Evolutionary conservation across 2,888 invertebrate genomes (phyloP), one percentile per base, ranked within the genome.

Genomic region (Diadromus collaris): DNA sequence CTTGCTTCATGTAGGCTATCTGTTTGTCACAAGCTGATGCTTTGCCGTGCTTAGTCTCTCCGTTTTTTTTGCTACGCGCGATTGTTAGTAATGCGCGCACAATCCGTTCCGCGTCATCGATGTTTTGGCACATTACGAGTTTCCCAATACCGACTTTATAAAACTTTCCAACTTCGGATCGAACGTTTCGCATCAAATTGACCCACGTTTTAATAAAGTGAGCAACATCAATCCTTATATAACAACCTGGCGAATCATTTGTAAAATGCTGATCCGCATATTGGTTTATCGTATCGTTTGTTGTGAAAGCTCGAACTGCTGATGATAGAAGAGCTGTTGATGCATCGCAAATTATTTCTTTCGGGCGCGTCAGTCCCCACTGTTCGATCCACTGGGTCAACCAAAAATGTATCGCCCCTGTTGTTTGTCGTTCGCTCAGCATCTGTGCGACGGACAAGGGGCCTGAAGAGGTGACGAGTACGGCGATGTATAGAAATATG

Each of bases 401-500:
- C 74, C 82, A 83, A 76, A 74, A 76, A 32, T 56, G 54, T 9
- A 82, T 82, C 7, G 64, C 51, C 6, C 60, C 70, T 0, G 78
- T 81, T 16, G 80, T 76, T 46, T 82, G 83, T 10, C 38, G 16
- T 76, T 82, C 84, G 13, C 71, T 81, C 7, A 84, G 19, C 81
- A 84, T 80, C 29, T 80, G 81, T 2, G 77, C 60, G 44, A 82
- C 76, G 9, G 79, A 72, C 24, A 79, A 75, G 56, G 80, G 78
- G 10, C 81, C 73, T 32, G 69, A 70, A 38, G 68, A 19, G 9
- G 64, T 34, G 34, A 46, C 73, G 13, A 81, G 68, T 13, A 82
- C 79, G 19, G 73, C 69, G 16, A 78, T 56, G 67, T 84, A 83
- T 10, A 83, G 51, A 69, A 83, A 83, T 24, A 83, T 81, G 10